phyloP scores from a whole-genome alignment of 1,140 invertebrate genomes.

The Sycophaga agraensis region DNA sequence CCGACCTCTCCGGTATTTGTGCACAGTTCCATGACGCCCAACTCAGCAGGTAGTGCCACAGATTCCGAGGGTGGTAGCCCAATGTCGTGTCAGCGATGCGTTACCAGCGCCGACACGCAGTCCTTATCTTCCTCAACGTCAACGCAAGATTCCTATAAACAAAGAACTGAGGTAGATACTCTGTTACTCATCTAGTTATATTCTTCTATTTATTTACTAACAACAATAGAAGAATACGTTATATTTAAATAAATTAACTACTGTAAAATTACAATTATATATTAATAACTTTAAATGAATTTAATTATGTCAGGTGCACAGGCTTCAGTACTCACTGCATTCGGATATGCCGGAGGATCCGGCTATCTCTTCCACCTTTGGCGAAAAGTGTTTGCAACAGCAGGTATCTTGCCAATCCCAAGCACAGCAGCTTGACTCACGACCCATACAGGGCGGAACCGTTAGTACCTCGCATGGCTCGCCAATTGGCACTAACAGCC shows the following conservation, averaged over 20 bases:
- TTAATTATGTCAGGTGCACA: conserved; percentile 35
- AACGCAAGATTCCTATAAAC: conserved; percentile 46
- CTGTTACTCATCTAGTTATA: no score
- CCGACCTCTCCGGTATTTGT: conserved; percentile 52
- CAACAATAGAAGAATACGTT: no score
- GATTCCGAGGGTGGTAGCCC: conserved; percentile 43
- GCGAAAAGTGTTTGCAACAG: conserved; percentile 58
- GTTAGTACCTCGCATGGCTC: conserved; percentile 76
- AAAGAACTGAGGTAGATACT: conserved; percentile 30
- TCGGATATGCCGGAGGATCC: conserved; percentile 66
- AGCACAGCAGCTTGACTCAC: conserved; percentile 53
- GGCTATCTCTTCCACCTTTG: conserved; percentile 71
- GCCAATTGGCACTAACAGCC: conserved; percentile 60
- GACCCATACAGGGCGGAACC: conserved; percentile 73
- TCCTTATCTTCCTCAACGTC: conserved; percentile 36
- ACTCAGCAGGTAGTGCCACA: conserved; percentile 40
- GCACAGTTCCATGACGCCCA: conserved; percentile 53
- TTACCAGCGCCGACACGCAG: conserved; percentile 43
- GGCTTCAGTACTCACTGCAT: conserved; percentile 46
- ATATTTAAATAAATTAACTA: no score
- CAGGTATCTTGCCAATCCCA: conserved; percentile 45
- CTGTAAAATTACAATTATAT: no score
- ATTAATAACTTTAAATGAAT: no score
- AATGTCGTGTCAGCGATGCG: conserved; percentile 44
- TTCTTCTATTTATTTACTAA: no score